These are phyloP conservation scores for Drosophila multiciliata DNA, from an alignment of 2,888 invertebrate genomes.

Conservation along the genomic window DNA sequence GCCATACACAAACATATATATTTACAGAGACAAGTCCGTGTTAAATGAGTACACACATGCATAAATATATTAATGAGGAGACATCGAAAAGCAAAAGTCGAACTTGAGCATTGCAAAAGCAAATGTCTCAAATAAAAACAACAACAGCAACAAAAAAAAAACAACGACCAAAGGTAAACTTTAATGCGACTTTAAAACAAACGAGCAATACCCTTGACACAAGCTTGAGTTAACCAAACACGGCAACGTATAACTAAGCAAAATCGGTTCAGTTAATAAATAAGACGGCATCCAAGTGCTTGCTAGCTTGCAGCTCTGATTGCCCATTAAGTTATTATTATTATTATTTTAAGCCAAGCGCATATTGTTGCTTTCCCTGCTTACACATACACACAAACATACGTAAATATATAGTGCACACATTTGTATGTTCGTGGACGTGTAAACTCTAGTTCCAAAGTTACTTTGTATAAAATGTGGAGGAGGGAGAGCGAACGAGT, in stretches of 20 bases:
- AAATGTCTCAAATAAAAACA: slow-evolving; percentile 61
- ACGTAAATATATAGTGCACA: slow-evolving; percentile 10
- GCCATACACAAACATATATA: background rate
- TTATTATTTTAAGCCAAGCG: slow-evolving; percentile 11
- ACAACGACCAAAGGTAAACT: slow-evolving; percentile 42
- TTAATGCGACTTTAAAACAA: slow-evolving; percentile 28
- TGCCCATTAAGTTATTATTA: slow-evolving; percentile 16
- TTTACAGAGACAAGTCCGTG: slow-evolving; percentile 19
- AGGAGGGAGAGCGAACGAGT: background rate
- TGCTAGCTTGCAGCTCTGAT: slow-evolving; percentile 2
- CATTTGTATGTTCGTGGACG: background rate
- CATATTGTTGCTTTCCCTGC: slow-evolving; percentile 11
- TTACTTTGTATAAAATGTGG: background rate
- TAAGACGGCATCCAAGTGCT: slow-evolving; percentile 8
- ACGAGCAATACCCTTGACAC: slow-evolving; percentile 54
- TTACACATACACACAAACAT: background rate
- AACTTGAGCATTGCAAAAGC: slow-evolving; percentile 72
- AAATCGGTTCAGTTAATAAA: slow-evolving; percentile 28
- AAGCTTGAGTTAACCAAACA: slow-evolving; percentile 35
- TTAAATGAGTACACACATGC: slow-evolving; percentile 35
- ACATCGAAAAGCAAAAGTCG: slow-evolving; percentile 59
- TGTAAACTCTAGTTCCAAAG: slow-evolving; percentile 20
- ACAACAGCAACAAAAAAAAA: slow-evolving; percentile 14
- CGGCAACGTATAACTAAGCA: slow-evolving; percentile 9
- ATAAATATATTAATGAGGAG: slow-evolving; percentile 74